Evolutionary conservation across 2,888 invertebrate genomes (phyloP).

Genomic region (Xiphydria camelus): DNA sequence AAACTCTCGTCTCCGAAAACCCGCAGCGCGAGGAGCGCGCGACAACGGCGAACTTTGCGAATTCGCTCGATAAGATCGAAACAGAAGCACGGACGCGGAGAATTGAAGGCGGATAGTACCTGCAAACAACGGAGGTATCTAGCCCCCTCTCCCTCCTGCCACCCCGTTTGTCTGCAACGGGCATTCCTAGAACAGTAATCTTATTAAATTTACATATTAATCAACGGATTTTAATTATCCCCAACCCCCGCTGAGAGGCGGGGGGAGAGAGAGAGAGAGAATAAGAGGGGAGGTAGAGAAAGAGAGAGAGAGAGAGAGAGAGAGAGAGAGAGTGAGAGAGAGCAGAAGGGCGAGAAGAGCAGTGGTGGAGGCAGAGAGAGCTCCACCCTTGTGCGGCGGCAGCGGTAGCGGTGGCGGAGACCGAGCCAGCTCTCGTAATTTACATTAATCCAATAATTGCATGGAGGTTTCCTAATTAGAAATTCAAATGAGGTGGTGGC

Average conservation of each 20-base stretch:
- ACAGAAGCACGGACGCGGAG: too few species aligned
- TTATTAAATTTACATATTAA: conserved; percentile 99
- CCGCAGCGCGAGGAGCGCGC: too few species aligned
- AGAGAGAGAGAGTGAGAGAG: conserved; percentile 16
- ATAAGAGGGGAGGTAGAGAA: conserved; percentile 17
- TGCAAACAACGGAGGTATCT: too few species aligned
- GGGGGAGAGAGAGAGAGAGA: conserved; percentile 11
- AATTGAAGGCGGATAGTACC: too few species aligned
- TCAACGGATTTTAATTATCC: conserved; percentile 98
- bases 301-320: conserved; percentile 17
- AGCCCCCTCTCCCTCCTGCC: too few species aligned
- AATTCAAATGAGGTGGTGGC: conserved; percentile 88
- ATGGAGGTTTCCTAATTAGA: conserved; percentile 90
- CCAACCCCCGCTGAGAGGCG: conserved; percentile 64
- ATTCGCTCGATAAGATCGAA: too few species aligned
- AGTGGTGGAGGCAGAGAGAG: conserved; percentile 34
- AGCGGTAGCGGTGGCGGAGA: conserved; percentile 50
- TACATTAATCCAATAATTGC: conserved; percentile 94
- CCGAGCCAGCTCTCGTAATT: conserved; percentile 79
- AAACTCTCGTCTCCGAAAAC: too few species aligned
- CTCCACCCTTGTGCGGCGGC: conserved; percentile 55
- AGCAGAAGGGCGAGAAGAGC: conserved; percentile 18
- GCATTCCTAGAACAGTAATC: conserved; percentile 92
- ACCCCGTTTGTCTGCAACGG: conserved; percentile 51
- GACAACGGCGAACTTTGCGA: too few species aligned